Evolutionary conservation across 2,113 vertebrate species (phyloP).

Genomic region (Camelus dromedarius): DNA sequence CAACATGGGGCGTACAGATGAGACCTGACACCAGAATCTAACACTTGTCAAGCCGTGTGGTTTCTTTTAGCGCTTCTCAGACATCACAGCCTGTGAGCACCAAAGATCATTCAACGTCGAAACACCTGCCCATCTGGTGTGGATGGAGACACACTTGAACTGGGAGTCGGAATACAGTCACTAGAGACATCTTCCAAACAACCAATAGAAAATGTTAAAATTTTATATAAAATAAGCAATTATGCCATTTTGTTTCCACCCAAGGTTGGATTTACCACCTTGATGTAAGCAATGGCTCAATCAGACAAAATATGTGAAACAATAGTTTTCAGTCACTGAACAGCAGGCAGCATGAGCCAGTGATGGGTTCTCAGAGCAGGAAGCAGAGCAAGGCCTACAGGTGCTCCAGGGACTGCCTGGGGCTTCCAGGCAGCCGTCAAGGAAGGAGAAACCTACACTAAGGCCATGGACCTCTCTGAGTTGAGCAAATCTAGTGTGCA

Average conservation of each 20-base stretch:
- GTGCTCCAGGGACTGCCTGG: no score
- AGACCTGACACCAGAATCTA: not conserved
- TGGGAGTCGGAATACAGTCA: slow-evolving; percentile 11
- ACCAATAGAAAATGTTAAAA: not conserved
- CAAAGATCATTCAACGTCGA: slow-evolving; percentile 79
- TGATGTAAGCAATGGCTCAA: not conserved
- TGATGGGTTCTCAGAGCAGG: no score
- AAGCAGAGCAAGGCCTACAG: not conserved
- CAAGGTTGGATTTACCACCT: not conserved
- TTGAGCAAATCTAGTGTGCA: not conserved
- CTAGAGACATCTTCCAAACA: not conserved
- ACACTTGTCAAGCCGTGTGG: not conserved
- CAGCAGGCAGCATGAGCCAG: not conserved
- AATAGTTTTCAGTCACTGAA: not conserved
- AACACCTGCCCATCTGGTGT: slow-evolving; percentile 86
- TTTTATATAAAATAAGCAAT: not conserved
- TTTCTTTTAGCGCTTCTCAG: not conserved
- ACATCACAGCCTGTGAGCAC: not conserved
- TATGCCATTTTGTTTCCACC: not conserved
- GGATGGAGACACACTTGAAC: slow-evolving; percentile 89
- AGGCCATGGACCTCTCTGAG: not conserved
- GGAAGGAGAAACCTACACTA: not conserved
- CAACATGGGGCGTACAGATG: not conserved
- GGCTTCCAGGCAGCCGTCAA: not conserved
- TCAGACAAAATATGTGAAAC: not conserved